Percentiles rank a stretch among this genome's conserved stretches.
Evolutionary conservation across 2,888 invertebrate genomes (phyloP).

Genomic region (Campoplex nolae): DNA sequence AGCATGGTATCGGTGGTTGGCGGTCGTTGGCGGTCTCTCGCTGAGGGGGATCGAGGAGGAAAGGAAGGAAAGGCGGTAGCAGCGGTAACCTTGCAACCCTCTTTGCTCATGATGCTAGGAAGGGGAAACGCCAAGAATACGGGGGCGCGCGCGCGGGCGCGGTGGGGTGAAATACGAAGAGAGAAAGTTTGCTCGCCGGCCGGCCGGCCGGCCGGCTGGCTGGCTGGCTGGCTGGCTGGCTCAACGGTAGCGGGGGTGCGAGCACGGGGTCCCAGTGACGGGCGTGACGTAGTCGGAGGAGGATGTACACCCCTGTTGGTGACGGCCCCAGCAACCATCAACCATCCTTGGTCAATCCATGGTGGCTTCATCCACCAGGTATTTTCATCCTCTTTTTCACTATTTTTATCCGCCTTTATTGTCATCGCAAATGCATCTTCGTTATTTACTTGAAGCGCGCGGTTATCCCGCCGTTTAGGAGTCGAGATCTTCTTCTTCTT

Average conservation of each 20-base stretch:
- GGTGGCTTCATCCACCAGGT: slow-evolving; percentile 84
- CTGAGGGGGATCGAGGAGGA: neutral
- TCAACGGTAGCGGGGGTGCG: slow-evolving; percentile 76
- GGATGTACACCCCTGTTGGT: slow-evolving; percentile 84
- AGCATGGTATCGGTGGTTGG: slow-evolving; percentile 69
- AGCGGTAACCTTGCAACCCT: slow-evolving; percentile 84
- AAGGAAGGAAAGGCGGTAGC: slow-evolving; percentile 73
- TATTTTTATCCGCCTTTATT: neutral
- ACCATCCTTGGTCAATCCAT: slow-evolving; percentile 83
- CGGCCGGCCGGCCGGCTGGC: slow-evolving; percentile 77
- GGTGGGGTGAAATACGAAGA: slow-evolving; percentile 67
- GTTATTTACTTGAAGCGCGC: neutral
- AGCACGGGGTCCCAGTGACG: slow-evolving; percentile 82
- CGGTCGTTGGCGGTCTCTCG: slow-evolving; percentile 65
- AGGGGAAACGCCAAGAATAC: slow-evolving; percentile 78
- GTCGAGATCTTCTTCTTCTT: too few relatives aligned
- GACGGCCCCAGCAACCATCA: slow-evolving; percentile 83
- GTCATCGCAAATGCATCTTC: neutral
- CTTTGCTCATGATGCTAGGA: slow-evolving; percentile 77
- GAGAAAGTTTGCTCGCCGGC: slow-evolving; percentile 73
- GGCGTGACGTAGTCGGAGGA: slow-evolving; percentile 84
- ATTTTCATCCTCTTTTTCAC: slow-evolving; percentile 70
- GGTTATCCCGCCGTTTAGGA: too few relatives aligned
- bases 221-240: slow-evolving; percentile 75
- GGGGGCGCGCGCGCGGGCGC: neutral